Evolutionary conservation across 2,113 vertebrate genomes (phyloP), one percentile per base, ranked within the genome.

Genomic region (Mystacornis crossleyi): DNA sequence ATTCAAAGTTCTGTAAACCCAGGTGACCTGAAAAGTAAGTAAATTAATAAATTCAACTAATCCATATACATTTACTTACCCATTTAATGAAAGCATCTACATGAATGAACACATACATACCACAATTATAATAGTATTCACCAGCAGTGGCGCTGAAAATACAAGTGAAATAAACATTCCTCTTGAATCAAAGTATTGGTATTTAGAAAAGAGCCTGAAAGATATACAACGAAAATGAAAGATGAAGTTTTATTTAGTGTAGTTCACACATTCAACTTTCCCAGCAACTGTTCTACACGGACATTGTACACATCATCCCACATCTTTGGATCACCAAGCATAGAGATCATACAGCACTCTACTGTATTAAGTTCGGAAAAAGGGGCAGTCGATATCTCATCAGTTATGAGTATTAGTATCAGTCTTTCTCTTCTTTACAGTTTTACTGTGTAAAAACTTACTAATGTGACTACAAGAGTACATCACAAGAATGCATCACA

Each of bases 131-230:
- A 99, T 53, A 9, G 99, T 98, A 34, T 99, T 99, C 72, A 99
- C 72, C 64, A 99, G 97, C 70, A 99, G 96, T 0, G 99, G 99
- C 1, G 98, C 97, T 3, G 99, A 99, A 93, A 98, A 99, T 42
- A 99, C 98, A 8, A 99, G 60, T 4, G 99, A 99, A 92, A 99
- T 99, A 97, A 99, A 99, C 99, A 99, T 99, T 74, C 99, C 99
- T 94, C 98, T 99, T 18, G 99, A 99, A 87, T 99, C 99, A 83
- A 99, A 99, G 95, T 99, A 99, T 12, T 99, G 99, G 84, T 99
- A 99, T 74, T 98, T 98, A 28, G 99, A 99, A 97, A 99, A 99
- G 2, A 96, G 97, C 93, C 99, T 99, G 97, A 91, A 94, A 91
- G 19, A 74, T 95, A 96, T 9, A 67, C 16, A 77, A 40, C 5